These are phyloP conservation scores for Myiozetetes cayanensis DNA, from an alignment of 2,113 vertebrate species.

Conservation along the genomic window DNA sequence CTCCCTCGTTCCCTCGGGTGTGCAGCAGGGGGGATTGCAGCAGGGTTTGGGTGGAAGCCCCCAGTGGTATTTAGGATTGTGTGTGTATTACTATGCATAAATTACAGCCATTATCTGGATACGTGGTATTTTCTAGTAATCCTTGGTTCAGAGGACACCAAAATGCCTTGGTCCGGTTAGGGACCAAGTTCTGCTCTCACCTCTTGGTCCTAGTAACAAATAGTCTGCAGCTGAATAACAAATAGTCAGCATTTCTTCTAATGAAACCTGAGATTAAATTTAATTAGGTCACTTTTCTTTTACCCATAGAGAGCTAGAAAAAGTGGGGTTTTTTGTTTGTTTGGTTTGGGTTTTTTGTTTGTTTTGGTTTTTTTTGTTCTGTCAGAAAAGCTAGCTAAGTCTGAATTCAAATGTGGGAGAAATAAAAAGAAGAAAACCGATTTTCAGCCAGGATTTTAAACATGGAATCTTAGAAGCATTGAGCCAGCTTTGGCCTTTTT, in stretches of 20 bases:
- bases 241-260: not conserved
- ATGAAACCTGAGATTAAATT: not conserved
- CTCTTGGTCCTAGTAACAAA: not conserved
- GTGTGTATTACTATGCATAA: not conserved
- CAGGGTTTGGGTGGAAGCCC: not conserved
- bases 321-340: not conserved
- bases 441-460: not conserved
- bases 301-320: not conserved
- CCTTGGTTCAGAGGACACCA: not conserved
- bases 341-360: no score
- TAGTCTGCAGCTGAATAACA: not conserved
- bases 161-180: not conserved
- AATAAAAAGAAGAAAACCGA: not conserved
- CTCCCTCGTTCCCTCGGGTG: not conserved
- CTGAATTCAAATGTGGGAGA: not conserved
- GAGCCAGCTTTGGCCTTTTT: not conserved
- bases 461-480: not conserved
- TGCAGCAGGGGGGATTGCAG: not conserved
- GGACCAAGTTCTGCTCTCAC: not conserved
- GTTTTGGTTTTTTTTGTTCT: not conserved
- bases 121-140: not conserved
- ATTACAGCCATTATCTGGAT: not conserved
- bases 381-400: not conserved
- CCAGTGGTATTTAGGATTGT: not conserved
- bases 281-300: not conserved